These are phyloP conservation scores for Reticulitermes speratus DNA, from an alignment of 1,140 invertebrate species.

Conservation along the genomic window DNA sequence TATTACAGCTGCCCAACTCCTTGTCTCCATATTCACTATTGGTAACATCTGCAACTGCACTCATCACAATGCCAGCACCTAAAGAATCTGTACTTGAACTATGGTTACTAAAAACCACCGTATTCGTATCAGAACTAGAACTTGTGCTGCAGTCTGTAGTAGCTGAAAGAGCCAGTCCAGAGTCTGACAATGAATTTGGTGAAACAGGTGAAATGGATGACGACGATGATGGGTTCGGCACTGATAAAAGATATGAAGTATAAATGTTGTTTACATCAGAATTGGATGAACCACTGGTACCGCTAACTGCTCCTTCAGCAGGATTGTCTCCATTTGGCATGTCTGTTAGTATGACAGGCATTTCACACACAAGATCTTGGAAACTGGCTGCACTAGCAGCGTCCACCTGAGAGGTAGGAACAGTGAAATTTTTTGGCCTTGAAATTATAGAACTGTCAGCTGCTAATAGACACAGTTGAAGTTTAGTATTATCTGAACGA, in stretches of 20 bases:
- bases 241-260: background rate
- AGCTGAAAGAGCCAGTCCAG: conserved; percentile 30
- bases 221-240: conserved; percentile 20
- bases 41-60: background rate
- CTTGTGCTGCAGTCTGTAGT: conserved; percentile 31
- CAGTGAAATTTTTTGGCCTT: background rate
- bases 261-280: background rate
- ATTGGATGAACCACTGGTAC: background rate
- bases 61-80: conserved; percentile 28
- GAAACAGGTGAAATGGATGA: conserved; percentile 34
- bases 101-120: conserved; percentile 40
- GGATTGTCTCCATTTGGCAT: background rate
- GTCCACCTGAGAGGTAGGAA: background rate
- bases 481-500: background rate
- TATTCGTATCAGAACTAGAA: conserved; percentile 38
- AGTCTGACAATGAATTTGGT: conserved; percentile 35
- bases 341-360: conserved; percentile 10
- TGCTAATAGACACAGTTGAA: background rate
- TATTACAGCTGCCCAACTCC: background rate
- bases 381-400: background rate
- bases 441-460: background rate
- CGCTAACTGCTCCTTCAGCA: background rate
- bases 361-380: conserved; percentile 11
- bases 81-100: conserved; percentile 41
- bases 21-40: background rate